Percentiles rank a stretch among this genome's conserved stretches.
phyloP scores from a whole-genome alignment of 2,888 invertebrate species.

The Trypoxylon attenuatum region DNA sequence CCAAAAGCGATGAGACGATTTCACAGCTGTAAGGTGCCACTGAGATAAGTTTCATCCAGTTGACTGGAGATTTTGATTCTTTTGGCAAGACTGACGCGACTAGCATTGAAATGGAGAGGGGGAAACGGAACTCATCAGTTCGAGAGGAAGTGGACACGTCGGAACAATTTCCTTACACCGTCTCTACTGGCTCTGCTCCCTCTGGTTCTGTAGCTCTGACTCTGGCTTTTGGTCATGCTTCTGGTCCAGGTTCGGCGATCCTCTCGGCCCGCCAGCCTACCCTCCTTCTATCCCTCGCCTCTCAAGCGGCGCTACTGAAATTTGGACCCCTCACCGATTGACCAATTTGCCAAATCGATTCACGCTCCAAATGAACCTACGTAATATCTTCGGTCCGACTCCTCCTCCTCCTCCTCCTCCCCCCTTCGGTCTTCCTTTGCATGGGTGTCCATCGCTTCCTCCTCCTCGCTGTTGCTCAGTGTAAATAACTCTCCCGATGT shows the following conservation, averaged over 20 bases:
- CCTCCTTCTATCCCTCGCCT: slow-evolving; percentile 46
- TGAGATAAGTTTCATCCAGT: slow-evolving; percentile 36
- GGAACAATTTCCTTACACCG: slow-evolving; percentile 73
- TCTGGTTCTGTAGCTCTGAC: no score
- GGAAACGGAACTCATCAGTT: slow-evolving; percentile 73
- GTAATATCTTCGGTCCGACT: slow-evolving; percentile 50
- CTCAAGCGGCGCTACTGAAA: slow-evolving; percentile 49
- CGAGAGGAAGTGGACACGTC: slow-evolving; percentile 73
- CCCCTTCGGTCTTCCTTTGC: slow-evolving; percentile 40
- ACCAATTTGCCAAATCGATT: slow-evolving; percentile 72
- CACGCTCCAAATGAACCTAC: slow-evolving; percentile 63
- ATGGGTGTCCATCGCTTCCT: slow-evolving; percentile 1
- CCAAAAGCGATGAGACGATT: no score
- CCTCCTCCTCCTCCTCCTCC: slow-evolving; percentile 19
- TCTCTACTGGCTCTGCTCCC: slow-evolving; percentile 45
- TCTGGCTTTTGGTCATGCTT: no score
- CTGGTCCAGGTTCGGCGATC: no score
- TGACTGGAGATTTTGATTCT: slow-evolving; percentile 30
- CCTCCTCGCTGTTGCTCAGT: neutral
- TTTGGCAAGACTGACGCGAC: slow-evolving; percentile 37
- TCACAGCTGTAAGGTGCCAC: no score
- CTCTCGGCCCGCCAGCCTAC: slow-evolving; percentile 14
- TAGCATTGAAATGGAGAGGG: slow-evolving; percentile 43
- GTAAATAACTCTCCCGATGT: neutral
- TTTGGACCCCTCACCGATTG: slow-evolving; percentile 69